Conservation (phyloP, 2,888 invertebrate genomes). For the Ommatoiulus sabulosus region DNA sequence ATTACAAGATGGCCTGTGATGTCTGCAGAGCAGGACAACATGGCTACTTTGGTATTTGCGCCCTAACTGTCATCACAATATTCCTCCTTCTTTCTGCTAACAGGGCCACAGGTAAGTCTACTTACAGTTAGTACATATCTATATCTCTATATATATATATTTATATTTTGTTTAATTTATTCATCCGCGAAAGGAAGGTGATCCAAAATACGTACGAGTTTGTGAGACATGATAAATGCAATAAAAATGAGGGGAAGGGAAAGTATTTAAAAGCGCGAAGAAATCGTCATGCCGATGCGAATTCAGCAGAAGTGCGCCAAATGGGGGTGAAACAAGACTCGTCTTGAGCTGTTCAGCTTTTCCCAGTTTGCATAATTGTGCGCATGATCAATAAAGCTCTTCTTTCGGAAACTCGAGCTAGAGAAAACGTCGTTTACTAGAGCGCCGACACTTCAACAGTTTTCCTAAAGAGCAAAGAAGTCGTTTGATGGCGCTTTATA, state of each 20-base stretch:
- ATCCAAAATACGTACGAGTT: background rate
- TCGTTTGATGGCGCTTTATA: background rate
- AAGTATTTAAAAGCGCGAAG: background rate
- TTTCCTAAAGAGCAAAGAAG: background rate
- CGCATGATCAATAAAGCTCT: background rate
- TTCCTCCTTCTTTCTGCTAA: slow-evolving; percentile 56
- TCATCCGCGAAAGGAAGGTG: background rate
- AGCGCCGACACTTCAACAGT: background rate
- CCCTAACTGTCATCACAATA: slow-evolving; percentile 54
- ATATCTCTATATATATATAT: background rate
- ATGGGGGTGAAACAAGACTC: background rate
- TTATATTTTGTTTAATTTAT: background rate
- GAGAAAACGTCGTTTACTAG: background rate
- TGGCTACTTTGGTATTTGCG: slow-evolving; percentile 57
- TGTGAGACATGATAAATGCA: background rate
- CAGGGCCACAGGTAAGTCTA: slow-evolving; percentile 58
- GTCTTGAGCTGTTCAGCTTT: background rate
- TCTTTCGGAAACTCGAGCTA: background rate
- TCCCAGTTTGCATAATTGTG: background rate
- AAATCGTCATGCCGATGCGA: background rate
- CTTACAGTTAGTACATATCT: background rate
- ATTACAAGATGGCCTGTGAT: slow-evolving; percentile 58
- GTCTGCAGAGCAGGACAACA: slow-evolving; percentile 56
- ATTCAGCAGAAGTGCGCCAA: background rate
- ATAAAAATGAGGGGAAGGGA: background rate